Base-by-base conservation (phyloP, 2,113 vertebrate genomes). In the Motacilla alba region DNA sequence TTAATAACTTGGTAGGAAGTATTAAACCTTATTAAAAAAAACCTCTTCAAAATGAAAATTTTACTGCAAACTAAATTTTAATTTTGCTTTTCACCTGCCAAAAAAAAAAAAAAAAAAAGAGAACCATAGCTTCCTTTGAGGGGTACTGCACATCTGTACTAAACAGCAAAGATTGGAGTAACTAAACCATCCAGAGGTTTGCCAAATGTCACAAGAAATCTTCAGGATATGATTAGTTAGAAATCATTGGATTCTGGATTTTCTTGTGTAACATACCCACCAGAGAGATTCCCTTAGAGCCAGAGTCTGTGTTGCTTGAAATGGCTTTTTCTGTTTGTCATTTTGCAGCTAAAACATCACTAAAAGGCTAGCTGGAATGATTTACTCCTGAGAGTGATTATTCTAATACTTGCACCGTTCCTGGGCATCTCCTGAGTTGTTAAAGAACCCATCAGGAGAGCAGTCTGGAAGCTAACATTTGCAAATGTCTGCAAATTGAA, bases 401-500 rank as follows among this genome's bases (percentile, higher is more conserved):
- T 89, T 11, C 21, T 87, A 93, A 96, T 95, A 83, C 67, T 72
- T 63, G 83, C 68, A 68, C 94, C 74, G 72, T 95, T 96, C 96
- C 73, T 93, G 91, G 92, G 79, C 91, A 89, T 97, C 90, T 95
- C 77, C 73, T 50, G 91, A 93, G 83, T 94, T 95, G 96, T 94
- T 96, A 93, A 95, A 96, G 89, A 89, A 77, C 81, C 87, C 90
- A 92, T 87, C 95, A 96, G 86, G 79, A 85, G 96, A 77, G 39
- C 56, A 83, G 44, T 93, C 92, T 94, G 78, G 97, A 96, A 96
- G 82, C 83, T 92, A 96, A 68, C 88, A 59, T 95, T 97, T 95
- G 96, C 90, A 96, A 94, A 95, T 95, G 94, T 92, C 86, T 92
- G 83, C 76, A 90, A 93, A 97, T 96, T 96, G 94, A 96, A 95